A percentile compares a stretch with the other conserved stretches of the same genome.
Conservation (phyloP, 2,797 vertebrate species). For the Sebastes vulpes region DNA sequence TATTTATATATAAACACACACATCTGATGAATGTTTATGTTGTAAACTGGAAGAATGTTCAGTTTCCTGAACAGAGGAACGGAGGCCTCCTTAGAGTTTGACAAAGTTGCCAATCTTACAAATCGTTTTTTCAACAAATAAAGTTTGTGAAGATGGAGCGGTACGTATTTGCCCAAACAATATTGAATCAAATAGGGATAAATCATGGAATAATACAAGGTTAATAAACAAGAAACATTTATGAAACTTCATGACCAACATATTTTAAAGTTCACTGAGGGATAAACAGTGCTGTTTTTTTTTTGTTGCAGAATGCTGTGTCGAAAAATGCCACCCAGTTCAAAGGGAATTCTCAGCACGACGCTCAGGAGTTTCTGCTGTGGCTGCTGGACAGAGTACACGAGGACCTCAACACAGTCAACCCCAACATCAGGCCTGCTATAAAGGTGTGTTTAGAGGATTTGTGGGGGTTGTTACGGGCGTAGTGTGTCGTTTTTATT, state of each 20-base stretch:
- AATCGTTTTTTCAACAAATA: fast-evolving
- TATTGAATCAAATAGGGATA: no score
- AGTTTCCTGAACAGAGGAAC: no score
- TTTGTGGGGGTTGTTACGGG: background rate
- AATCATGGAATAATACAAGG: no score
- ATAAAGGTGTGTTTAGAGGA: conserved; percentile 87
- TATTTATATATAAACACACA: no score
- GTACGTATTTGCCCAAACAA: no score
- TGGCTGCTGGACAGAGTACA: conserved; percentile 98
- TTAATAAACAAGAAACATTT: no score
- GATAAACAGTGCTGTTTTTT: background rate
- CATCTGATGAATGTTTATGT: no score
- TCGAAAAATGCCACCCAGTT: conserved; percentile 96
- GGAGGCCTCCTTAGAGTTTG: no score
- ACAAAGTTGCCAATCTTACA: no score
- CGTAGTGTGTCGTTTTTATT: background rate
- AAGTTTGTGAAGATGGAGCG: no score
- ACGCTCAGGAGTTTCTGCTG: conserved; percentile 98
- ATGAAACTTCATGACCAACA: background rate
- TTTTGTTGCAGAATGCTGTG: conserved; percentile 89
- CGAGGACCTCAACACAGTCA: conserved; percentile 92
- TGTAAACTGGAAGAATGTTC: no score
- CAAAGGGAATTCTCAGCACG: conserved; percentile 95
- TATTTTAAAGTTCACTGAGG: background rate
- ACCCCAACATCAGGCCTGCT: conserved; percentile 85